Base-by-base conservation (phyloP, 2,888 invertebrate genomes). In the Cephus nigrinus region DNA sequence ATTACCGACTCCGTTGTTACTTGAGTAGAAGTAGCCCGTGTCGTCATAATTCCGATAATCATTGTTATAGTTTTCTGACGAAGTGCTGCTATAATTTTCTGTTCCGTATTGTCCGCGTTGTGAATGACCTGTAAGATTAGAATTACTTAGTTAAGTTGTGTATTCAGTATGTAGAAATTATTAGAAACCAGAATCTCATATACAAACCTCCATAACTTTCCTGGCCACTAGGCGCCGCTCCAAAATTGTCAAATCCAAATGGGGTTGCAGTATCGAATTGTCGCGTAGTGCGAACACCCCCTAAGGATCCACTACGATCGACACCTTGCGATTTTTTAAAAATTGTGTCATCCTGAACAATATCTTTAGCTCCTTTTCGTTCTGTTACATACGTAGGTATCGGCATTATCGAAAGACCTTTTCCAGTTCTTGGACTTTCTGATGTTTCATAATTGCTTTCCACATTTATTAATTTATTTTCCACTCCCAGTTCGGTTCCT, bases 21-120 rank as follows among this genome's bases (percentile, higher is more conserved):
- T 33, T 3, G 71, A 71, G 15, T 71, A 71, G 23, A 55, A 55
- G 4, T 71, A 71, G 5, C 71, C 71, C 12, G 71, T 71, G 71
- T 71, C 33, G 32, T 71, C 71, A 23, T 32, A 71, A 32, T 71
- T 71, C 12, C 71, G 31, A 71, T 15, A 71, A 71, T 71, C 71
- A 30, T 71, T 71, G 32, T 71, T 71, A 33, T 71, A 71, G 31
- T 71, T 71, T 33, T 71, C 71, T 32, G 71, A 31, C 12, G 71
- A 71, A 32, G 33, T 71, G 31, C 71, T 71, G 71, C 33, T 71
- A 33, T 71, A 71, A 33, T 71, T 71, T 71, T 71, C 71, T 15
- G 71, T 33, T 12, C 71, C 71, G 33, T 32, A 71, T 33, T 71
- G 71, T 71, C 71, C 71, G 71, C 71, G 71, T 71, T 71, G 71